Percentiles rank a stretch among this genome's conserved stretches.
These are phyloP conservation scores for Martes flavigula DNA, from an alignment of 2,797 vertebrate genomes.

Conservation along the genomic window DNA sequence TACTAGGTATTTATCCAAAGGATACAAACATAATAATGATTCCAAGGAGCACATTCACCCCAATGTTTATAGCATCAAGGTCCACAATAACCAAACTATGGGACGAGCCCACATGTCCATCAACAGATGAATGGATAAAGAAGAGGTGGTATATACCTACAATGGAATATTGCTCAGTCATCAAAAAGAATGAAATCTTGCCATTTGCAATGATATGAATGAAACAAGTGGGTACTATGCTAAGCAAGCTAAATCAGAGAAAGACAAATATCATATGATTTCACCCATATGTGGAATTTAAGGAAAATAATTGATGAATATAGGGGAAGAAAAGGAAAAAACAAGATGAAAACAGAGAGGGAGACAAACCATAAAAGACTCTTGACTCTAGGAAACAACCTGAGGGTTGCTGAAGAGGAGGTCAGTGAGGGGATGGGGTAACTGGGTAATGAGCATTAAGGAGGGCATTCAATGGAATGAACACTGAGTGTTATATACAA, in stretches of 20 bases:
- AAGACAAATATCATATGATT: neutral
- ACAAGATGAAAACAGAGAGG: neutral
- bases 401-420: neutral
- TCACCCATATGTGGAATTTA: neutral
- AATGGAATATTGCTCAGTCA: neutral
- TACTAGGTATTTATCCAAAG: neutral
- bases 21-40: neutral
- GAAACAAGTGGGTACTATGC: neutral
- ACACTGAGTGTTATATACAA: neutral
- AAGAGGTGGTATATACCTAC: neutral
- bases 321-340: neutral
- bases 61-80: neutral
- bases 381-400: neutral
- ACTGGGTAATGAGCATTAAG: neutral
- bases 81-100: no score
- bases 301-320: neutral
- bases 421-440: neutral
- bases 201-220: neutral
- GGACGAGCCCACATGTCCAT: neutral
- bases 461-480: neutral
- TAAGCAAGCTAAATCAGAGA: neutral
- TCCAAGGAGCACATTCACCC: neutral
- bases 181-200: neutral
- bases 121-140: neutral
- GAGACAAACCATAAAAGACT: neutral